Percentiles rank a stretch among this genome's conserved stretches.
Conservation (phyloP, 2,797 vertebrate genomes). For the Cheirogaleus major region DNA sequence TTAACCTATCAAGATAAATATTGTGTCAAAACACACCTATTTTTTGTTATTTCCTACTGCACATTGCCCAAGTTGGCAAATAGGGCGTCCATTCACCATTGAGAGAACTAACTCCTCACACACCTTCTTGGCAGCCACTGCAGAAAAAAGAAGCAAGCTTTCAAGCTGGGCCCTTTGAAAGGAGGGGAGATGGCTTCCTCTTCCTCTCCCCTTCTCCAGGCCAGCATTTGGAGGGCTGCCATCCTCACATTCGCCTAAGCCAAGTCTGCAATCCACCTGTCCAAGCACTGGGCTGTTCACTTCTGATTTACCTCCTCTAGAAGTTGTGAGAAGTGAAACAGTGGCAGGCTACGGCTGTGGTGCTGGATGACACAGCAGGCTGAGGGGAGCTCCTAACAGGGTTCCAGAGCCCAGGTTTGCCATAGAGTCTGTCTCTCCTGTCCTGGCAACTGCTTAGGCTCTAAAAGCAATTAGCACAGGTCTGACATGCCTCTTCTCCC, state of each 20-base stretch:
- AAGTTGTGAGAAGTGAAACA: not conserved
- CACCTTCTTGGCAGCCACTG: not conserved
- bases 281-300: not conserved
- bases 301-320: not conserved
- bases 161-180: not conserved
- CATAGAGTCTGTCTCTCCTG: not conserved
- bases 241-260: not conserved
- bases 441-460: not conserved
- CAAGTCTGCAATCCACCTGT: not conserved
- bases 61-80: not conserved
- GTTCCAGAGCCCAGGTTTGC: not conserved
- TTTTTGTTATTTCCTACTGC: constrained; percentile 35
- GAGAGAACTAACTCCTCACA: not conserved
- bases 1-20: constrained; percentile 35
- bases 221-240: not conserved
- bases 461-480: not conserved
- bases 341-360: not conserved
- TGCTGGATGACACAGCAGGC: not conserved
- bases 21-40: constrained; percentile 23
- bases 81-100: not conserved
- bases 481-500: not conserved
- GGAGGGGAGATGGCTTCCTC: not conserved
- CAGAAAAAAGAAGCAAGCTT: constrained; percentile 7
- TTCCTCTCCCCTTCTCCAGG: not conserved
- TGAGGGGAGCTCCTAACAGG: not conserved